A percentile compares a stretch with the other conserved stretches of the same genome.
Conservation (phyloP, 2,888 invertebrate genomes). For the Harmothoe impar region DNA sequence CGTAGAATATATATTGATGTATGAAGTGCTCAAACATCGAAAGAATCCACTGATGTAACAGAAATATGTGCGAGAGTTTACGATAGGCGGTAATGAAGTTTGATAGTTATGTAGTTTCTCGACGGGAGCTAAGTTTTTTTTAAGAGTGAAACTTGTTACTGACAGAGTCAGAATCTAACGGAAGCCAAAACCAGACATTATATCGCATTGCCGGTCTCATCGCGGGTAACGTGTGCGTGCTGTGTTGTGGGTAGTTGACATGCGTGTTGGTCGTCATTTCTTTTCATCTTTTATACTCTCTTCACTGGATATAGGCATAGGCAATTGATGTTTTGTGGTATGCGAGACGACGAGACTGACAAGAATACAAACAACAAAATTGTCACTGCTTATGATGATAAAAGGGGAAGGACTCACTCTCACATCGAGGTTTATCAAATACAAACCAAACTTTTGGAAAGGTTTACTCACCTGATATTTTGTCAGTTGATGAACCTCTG, state of each 20-base stretch:
- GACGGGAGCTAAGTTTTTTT: background rate
- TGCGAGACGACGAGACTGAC: background rate
- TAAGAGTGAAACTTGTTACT: background rate
- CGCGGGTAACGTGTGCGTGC: constrained; percentile 18
- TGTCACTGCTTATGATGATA: background rate
- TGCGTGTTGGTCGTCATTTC: constrained; percentile 14
- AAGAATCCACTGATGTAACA: background rate
- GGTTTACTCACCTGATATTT: background rate
- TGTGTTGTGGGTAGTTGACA: constrained; percentile 35
- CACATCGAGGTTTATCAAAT: background rate
- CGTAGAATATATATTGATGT: constrained; percentile 1
- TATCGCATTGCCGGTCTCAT: constrained; percentile 30
- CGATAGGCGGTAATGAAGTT: background rate
- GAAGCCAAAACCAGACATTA: constrained; percentile 17
- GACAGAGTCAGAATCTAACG: background rate
- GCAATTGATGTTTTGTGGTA: constrained; percentile 42
- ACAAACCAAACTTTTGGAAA: background rate
- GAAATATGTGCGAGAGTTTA: constrained; percentile 13
- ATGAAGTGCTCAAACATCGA: constrained; percentile 45
- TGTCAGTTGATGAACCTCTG: background rate
- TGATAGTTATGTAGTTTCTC: background rate
- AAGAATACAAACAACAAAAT: background rate
- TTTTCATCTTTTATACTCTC: background rate
- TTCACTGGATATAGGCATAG: constrained; percentile 22
- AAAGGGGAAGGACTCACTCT: background rate